Percentiles rank a stretch among this genome's conserved stretches.
phyloP scores from a whole-genome alignment of 2,888 invertebrate species.

The Acanthoscelides obtectus region DNA sequence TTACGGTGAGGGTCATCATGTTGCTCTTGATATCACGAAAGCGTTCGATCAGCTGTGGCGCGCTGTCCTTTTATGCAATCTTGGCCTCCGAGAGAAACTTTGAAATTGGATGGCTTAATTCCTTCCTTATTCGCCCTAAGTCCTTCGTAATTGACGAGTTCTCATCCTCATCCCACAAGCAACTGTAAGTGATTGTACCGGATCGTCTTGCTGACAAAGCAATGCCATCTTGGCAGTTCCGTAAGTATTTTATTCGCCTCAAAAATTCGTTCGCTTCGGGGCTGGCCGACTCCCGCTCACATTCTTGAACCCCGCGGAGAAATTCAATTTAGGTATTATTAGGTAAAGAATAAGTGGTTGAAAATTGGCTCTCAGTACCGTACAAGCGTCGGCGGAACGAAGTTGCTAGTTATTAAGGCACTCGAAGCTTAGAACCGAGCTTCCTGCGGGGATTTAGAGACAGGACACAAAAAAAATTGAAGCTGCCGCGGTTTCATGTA shows the following conservation, averaged over 20 bases:
- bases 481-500: background rate
- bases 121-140: too few species aligned
- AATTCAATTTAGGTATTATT: background rate
- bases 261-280: background rate
- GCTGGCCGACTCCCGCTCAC: background rate
- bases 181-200: too few species aligned
- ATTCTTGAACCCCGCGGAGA: background rate
- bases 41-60: too few species aligned
- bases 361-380: background rate
- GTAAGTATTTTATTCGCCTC: background rate
- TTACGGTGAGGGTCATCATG: too few species aligned
- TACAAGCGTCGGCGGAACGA: background rate
- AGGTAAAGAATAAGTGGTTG: background rate
- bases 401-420: background rate
- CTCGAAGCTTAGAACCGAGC: background rate
- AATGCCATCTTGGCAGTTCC: too few species aligned
- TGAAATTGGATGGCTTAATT: too few species aligned
- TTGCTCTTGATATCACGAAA: too few species aligned
- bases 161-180: too few species aligned
- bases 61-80: too few species aligned
- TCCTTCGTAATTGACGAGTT: too few species aligned
- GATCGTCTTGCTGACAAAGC: too few species aligned
- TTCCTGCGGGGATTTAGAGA: background rate
- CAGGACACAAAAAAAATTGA: background rate
- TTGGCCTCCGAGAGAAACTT: too few species aligned